These are phyloP conservation scores for Scytalopus superciliaris DNA, from an alignment of 2,113 vertebrate genomes.

Conservation along the genomic window DNA sequence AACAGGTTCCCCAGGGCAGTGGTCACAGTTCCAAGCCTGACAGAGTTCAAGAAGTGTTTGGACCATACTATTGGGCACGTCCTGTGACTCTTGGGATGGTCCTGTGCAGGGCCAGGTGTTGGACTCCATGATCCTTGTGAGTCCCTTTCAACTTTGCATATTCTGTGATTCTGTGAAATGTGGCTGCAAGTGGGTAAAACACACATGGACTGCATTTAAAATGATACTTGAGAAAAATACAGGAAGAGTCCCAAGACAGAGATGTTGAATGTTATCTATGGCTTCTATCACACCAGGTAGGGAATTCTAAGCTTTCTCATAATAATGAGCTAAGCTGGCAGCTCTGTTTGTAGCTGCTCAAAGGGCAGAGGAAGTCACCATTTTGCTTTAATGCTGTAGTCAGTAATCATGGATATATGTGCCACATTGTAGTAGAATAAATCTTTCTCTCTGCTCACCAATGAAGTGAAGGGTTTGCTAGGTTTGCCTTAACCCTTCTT, in stretches of 20 bases:
- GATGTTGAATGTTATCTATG: not conserved
- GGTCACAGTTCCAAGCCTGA: not conserved
- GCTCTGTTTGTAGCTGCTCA: not conserved
- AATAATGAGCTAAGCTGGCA: not conserved
- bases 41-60: not conserved
- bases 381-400: not conserved
- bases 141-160: not conserved
- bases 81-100: too few species aligned
- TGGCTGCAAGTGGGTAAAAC: not conserved
- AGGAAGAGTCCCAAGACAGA: not conserved
- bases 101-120: not conserved
- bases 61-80: not conserved
- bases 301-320: not conserved
- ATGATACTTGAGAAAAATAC: not conserved
- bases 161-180: not conserved
- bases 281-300: not conserved
- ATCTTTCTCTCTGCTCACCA: not conserved
- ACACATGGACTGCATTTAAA: not conserved
- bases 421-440: not conserved
- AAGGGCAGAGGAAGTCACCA: not conserved
- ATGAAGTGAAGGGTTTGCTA: not conserved
- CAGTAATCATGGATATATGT: not conserved
- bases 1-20: not conserved
- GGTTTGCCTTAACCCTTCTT: not conserved
- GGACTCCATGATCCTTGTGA: not conserved